Evolutionary conservation across 2,888 invertebrate genomes (phyloP), one percentile per base, ranked within the genome.

Genomic region (Acanthosepion esculentum): DNA sequence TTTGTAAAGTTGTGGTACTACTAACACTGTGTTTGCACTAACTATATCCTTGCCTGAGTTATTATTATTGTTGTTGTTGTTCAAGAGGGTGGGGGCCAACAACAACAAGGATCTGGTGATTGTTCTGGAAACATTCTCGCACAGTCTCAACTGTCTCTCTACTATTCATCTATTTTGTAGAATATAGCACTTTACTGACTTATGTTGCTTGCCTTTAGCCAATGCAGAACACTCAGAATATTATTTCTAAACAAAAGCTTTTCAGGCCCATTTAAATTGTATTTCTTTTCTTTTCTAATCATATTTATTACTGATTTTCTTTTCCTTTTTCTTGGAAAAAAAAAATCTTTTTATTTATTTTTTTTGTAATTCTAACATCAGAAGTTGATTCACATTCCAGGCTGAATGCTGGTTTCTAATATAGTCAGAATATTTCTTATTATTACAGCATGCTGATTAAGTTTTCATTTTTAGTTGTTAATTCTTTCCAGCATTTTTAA

Each of bases 191-290:
- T 64, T 94, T 94, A 94, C 64, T 59, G 29, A 64, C 64, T 94
- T 94, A 94, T 94, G 94, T 94, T 94, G 94, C 94, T 94, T 94
- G 94, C 94, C 64, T 94, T 94, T 64, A 59, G 64, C 64, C 48
- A 94, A 55, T 64, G 94, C 94, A 94, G 94, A 94, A 94, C 94
- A 94, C 94, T 94, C 94, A 94, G 94, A 94, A 93, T n/a, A n/a
- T 48, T 92, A 50, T 92, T 92, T 93, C 29, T 53, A n/a, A 93
- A 53, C n/a, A n/a, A 33, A 33, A 78, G 33, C n/a, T 33, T 78
- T 78, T 78, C n/a, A n/a, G 78, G 78, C 33, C 78, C 78, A 78
- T 33, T 93, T 93, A 93, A 93, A 48, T 93, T 93, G 93, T 93
- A 93, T 78, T 78, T 59, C 59, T 59, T 59, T 59, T 23, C 59